Conservation (phyloP, 2,113 vertebrate genomes). For the Cercopithecus mona region DNA sequence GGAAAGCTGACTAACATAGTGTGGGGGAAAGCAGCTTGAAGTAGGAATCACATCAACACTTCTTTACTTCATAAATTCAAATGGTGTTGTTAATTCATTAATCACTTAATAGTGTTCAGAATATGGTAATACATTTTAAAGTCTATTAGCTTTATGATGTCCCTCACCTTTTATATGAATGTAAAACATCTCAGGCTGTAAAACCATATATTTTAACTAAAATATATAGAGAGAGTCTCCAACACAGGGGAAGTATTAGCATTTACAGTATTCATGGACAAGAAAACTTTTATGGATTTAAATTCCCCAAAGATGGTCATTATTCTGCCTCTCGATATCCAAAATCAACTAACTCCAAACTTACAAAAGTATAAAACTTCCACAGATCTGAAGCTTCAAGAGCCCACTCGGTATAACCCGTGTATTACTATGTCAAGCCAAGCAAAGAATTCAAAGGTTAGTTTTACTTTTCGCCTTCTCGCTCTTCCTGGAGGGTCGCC, state of each 20-base stretch:
- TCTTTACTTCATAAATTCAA: not conserved
- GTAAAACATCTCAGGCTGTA: not conserved
- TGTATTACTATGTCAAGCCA: not conserved
- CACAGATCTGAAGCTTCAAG: not conserved
- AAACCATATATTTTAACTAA: not conserved
- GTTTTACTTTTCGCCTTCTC: conserved; percentile 98
- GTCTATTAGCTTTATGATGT: not conserved
- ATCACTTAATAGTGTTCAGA: not conserved
- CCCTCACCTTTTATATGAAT: not conserved
- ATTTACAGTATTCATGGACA: not conserved
- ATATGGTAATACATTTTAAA: not conserved
- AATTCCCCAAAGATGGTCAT: not conserved
- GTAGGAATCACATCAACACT: not conserved
- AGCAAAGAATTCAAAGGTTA: not conserved
- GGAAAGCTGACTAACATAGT: not conserved
- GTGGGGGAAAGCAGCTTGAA: not conserved
- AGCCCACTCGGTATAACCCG: not conserved
- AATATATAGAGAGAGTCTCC: not conserved
- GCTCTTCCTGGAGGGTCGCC: conserved; percentile 97
- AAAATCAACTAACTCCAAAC: not conserved
- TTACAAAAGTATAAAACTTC: not conserved
- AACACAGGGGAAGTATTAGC: not conserved
- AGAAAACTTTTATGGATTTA: not conserved
- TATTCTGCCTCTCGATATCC: not conserved
- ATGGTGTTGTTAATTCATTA: not conserved